Evolutionary conservation across 2,797 vertebrate genomes (phyloP).

Genomic region (Enteromius mattozi): DNA sequence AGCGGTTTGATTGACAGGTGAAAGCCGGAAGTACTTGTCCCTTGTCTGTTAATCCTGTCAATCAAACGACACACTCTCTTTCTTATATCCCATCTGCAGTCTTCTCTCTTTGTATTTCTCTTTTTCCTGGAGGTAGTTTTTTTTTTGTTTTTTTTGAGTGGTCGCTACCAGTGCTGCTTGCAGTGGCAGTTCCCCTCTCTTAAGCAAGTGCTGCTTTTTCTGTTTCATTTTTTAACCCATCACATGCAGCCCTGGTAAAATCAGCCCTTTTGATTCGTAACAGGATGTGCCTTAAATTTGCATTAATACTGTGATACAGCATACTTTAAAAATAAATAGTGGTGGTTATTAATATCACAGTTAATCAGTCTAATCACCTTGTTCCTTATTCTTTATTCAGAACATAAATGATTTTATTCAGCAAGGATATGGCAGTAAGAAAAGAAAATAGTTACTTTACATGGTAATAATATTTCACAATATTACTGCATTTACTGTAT

Average conservation of each 20-base stretch:
- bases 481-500: background rate
- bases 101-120: slow-evolving; percentile 10
- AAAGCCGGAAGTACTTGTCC: slow-evolving; percentile 28
- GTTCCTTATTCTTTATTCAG: background rate
- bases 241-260: background rate
- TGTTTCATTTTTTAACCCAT: background rate
- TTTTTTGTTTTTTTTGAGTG: background rate
- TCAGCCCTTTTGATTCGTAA: background rate
- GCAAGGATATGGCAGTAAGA: background rate
- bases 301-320: background rate
- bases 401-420: background rate
- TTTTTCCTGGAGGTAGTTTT: slow-evolving; percentile 33
- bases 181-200: background rate
- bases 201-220: slow-evolving; percentile 8
- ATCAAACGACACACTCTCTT: background rate
- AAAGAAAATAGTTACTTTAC: background rate
- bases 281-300: background rate
- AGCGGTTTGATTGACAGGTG: slow-evolving; percentile 50
- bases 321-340: background rate
- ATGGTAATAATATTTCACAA: background rate
- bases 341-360: background rate
- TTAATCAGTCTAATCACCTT: background rate
- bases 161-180: background rate
- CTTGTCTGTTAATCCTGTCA: slow-evolving; percentile 26
- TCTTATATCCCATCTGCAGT: slow-evolving; percentile 5